A percentile compares a stretch with the other conserved stretches of the same genome.
phyloP scores from a whole-genome alignment of 2,888 invertebrate genomes.

The Agrotis segetum region DNA sequence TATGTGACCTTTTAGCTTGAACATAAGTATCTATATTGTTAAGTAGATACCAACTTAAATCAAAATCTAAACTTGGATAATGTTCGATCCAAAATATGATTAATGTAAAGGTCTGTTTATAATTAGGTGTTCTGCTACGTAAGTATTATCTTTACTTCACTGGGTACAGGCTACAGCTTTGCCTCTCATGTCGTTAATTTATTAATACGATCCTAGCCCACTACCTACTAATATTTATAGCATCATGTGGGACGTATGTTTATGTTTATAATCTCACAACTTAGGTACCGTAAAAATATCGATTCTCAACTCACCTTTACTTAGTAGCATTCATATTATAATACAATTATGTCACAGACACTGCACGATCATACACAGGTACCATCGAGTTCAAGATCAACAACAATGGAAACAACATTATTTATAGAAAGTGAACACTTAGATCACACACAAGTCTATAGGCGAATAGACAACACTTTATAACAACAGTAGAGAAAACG shows the following conservation, averaged over 20 bases:
- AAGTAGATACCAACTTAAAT: not conserved
- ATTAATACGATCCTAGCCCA: slow-evolving; percentile 26
- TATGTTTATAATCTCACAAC: slow-evolving; percentile 28
- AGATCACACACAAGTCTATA: slow-evolving; percentile 61
- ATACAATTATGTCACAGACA: slow-evolving; percentile 49
- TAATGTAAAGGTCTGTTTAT: slow-evolving; percentile 28
- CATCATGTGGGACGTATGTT: slow-evolving; percentile 26
- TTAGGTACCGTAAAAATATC: slow-evolving; percentile 19
- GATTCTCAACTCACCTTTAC: slow-evolving; percentile 68
- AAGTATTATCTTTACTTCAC: slow-evolving; percentile 37
- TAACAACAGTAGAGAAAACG: slow-evolving; percentile 77
- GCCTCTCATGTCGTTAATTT: slow-evolving; percentile 29
- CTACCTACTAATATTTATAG: slow-evolving; percentile 20
- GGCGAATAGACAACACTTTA: slow-evolving; percentile 76
- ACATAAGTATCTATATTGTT: not conserved
- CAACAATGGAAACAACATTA: slow-evolving; percentile 70
- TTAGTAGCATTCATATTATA: slow-evolving; percentile 60
- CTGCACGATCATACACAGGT: slow-evolving; percentile 45
- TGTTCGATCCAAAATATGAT: slow-evolving; percentile 8
- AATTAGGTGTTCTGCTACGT: slow-evolving; percentile 18
- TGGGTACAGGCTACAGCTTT: slow-evolving; percentile 15
- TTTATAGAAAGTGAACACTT: slow-evolving; percentile 56
- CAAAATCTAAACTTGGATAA: slow-evolving; percentile 1
- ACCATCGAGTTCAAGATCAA: slow-evolving; percentile 60
- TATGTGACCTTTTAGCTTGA: slow-evolving; percentile 25